phyloP scores from a whole-genome alignment of 1,140 invertebrate species.

The Radopholus similis region DNA sequence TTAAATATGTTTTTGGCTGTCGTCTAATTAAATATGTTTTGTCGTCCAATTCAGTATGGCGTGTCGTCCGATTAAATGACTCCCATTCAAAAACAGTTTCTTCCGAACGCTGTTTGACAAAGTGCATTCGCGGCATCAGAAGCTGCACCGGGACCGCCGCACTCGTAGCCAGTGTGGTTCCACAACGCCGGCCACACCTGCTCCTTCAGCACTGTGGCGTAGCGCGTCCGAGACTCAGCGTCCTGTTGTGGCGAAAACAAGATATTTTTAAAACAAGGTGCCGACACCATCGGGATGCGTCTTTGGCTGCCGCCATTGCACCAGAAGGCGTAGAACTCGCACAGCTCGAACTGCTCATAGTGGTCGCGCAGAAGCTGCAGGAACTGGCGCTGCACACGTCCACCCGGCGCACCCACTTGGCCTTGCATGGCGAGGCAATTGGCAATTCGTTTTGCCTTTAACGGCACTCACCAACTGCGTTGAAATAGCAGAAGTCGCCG shows the following conservation, averaged over 20 bases:
- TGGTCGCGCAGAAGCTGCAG: conserved; percentile 20
- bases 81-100: conserved; percentile 28
- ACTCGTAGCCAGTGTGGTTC: conserved; percentile 27
- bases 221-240: conserved; percentile 7
- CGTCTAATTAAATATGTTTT: not conserved
- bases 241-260: too few relatives aligned
- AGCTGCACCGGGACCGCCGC: conserved; percentile 23
- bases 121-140: conserved; percentile 19
- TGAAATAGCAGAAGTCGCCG: conserved; percentile 35
- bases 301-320: conserved; percentile 19
- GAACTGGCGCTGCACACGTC: conserved; percentile 16
- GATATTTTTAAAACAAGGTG: not conserved
- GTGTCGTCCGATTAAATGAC: too few relatives aligned
- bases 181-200: conserved; percentile 24
- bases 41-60: too few relatives aligned
- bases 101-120: conserved; percentile 23
- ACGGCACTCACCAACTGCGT: conserved; percentile 26
- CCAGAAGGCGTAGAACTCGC: conserved; percentile 38
- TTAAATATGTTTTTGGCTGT: not conserved
- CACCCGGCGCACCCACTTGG: conserved; percentile 6
- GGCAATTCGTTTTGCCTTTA: not conserved
- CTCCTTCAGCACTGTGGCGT: conserved; percentile 8
- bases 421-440: not conserved
- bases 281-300: conserved; percentile 24
- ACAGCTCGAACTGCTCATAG: conserved; percentile 34